Percentiles rank a stretch among this genome's conserved stretches.
These are phyloP conservation scores for Tenodera sinensis DNA, from an alignment of 2,888 invertebrate species.

Conservation along the genomic window DNA sequence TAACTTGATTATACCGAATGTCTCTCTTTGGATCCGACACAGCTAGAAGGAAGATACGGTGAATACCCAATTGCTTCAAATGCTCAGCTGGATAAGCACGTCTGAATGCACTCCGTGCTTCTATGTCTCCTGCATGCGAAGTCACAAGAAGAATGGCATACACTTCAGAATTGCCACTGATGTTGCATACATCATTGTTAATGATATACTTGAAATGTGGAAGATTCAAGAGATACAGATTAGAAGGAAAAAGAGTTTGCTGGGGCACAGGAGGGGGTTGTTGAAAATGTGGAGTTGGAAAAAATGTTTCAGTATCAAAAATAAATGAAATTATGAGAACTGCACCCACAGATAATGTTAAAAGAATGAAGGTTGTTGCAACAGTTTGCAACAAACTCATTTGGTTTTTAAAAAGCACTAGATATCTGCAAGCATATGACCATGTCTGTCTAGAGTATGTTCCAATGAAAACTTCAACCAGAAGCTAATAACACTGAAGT, in stretches of 20 bases:
- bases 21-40: slow-evolving; percentile 50
- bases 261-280: not conserved
- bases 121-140: slow-evolving; percentile 70
- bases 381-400: not conserved
- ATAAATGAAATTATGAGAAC: not conserved
- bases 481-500: not conserved
- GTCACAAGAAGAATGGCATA: slow-evolving; percentile 55
- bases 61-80: slow-evolving; percentile 55
- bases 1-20: slow-evolving; percentile 40
- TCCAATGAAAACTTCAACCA: not conserved
- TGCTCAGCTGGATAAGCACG: slow-evolving; percentile 58
- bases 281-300: not conserved
- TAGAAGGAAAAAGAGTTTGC: not conserved
- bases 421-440: not conserved
- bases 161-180: not conserved
- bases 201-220: slow-evolving; percentile 35
- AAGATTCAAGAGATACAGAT: slow-evolving; percentile 30
- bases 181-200: slow-evolving; percentile 36
- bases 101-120: slow-evolving; percentile 66
- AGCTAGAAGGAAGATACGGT: slow-evolving; percentile 68
- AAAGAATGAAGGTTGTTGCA: not conserved
- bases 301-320: not conserved
- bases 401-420: not conserved
- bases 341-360: not conserved
- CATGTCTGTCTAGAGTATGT: not conserved